These are phyloP conservation scores for Camponotus floridanus DNA, from an alignment of 1,140 invertebrate genomes.

Conservation along the genomic window DNA sequence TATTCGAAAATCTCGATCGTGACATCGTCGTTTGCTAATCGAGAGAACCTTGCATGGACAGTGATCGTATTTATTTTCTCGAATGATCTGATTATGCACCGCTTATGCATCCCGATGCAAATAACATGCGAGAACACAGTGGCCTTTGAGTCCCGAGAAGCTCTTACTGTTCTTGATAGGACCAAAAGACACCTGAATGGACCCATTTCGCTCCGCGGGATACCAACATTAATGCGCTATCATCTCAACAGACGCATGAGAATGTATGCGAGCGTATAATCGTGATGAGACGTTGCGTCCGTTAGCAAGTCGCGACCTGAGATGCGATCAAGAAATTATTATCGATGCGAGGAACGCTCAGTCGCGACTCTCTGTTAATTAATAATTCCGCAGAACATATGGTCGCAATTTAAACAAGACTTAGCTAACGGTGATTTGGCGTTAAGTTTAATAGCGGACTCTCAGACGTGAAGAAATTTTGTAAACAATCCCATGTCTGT, in stretches of 20 bases:
- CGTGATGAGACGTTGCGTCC: conserved; percentile 67
- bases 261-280: conserved; percentile 64
- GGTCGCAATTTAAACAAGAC: conserved; percentile 57
- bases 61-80: conserved; percentile 53
- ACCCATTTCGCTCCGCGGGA: conserved; percentile 72
- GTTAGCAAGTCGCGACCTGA: conserved; percentile 67
- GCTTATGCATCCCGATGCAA: conserved; percentile 72
- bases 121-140: conserved; percentile 70
- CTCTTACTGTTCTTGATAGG: conserved; percentile 47
- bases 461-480: background rate
- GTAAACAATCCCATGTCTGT: background rate
- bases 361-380: conserved; percentile 47
- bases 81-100: conserved; percentile 68
- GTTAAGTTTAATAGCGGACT: background rate
- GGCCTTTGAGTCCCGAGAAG: conserved; percentile 71
- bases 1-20: conserved; percentile 47
- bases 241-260: conserved; percentile 69
- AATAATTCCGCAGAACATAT: conserved; percentile 52
- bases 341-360: conserved; percentile 42
- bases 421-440: conserved; percentile 45
- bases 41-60: conserved; percentile 29
- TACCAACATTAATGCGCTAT: conserved; percentile 75
- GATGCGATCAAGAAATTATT: conserved; percentile 61
- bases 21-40: conserved; percentile 57
- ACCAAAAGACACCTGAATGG: conserved; percentile 71